Percentiles rank a stretch among this genome's conserved stretches.
phyloP scores from a whole-genome alignment of 2,888 invertebrate species.

The Dynastes tityus region DNA sequence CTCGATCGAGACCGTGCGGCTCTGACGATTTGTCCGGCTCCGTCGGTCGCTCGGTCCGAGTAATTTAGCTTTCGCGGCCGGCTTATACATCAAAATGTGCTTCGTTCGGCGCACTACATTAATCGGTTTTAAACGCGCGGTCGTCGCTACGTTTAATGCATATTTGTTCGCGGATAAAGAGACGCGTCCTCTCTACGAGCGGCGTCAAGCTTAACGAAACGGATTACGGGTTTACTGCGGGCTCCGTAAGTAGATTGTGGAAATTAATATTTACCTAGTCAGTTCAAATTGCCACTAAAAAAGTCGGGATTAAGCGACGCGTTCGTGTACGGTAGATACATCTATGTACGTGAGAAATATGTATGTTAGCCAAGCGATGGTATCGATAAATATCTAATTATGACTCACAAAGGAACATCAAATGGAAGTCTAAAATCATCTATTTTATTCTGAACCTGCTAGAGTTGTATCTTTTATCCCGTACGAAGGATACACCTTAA shows the following conservation, averaged over 20 bases:
- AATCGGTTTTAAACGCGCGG: constrained; percentile 42
- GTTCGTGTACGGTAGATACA: not conserved
- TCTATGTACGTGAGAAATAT: not conserved
- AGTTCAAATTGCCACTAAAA: constrained; percentile 39
- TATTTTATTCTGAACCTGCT: too few relatives aligned
- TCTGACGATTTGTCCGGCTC: constrained; percentile 37
- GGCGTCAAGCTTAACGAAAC: constrained; percentile 31
- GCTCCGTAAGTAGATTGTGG: constrained; percentile 40
- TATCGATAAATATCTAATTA: not conserved
- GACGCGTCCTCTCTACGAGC: not conserved
- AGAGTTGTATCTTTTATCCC: too few relatives aligned
- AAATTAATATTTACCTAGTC: constrained; percentile 45
- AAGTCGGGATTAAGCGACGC: constrained; percentile 21
- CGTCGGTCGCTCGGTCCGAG: constrained; percentile 10
- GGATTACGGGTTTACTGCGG: constrained; percentile 37
- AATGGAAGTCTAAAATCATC: too few relatives aligned
- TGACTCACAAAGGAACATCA: not conserved
- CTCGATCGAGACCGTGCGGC: not conserved
- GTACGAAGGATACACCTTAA: too few relatives aligned
- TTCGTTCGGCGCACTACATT: constrained; percentile 39
- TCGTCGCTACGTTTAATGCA: constrained; percentile 36
- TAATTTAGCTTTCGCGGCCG: constrained; percentile 17
- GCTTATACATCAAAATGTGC: constrained; percentile 38
- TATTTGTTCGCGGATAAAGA: constrained; percentile 45
- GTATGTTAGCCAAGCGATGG: not conserved